These are phyloP conservation scores for Oxyteleia sp. DNA, from an alignment of 2,888 invertebrate genomes.

Conservation along the genomic window DNA sequence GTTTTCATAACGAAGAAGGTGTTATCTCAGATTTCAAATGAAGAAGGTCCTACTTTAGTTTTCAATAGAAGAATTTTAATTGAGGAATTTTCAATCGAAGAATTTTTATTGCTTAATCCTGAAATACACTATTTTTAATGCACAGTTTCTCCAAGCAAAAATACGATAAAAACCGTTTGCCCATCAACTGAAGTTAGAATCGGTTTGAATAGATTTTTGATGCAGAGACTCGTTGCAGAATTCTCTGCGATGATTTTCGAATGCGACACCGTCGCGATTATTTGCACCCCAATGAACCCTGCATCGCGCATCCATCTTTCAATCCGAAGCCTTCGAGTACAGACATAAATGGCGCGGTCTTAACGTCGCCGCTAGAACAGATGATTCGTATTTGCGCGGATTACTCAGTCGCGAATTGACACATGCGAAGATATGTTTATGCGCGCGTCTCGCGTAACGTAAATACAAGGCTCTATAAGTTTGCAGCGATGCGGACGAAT, in stretches of 20 bases:
- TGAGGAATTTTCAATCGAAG: too few relatives aligned
- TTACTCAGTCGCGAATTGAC: slow-evolving; percentile 60
- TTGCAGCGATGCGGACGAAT: slow-evolving; percentile 69
- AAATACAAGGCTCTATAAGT: slow-evolving; percentile 64
- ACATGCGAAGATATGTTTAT: slow-evolving; percentile 58
- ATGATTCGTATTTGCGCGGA: slow-evolving; percentile 50
- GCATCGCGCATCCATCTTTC: slow-evolving; percentile 12
- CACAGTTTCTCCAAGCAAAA: too few relatives aligned
- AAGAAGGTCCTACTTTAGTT: too few relatives aligned
- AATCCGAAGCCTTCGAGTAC: not conserved
- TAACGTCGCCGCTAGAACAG: slow-evolving; percentile 32
- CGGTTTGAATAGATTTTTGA: too few relatives aligned
- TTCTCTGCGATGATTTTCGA: slow-evolving; percentile 16
- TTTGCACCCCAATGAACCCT: slow-evolving; percentile 6
- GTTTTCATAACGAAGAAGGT: too few relatives aligned
- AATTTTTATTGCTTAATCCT: too few relatives aligned
- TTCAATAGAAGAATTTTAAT: too few relatives aligned
- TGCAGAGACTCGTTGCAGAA: too few relatives aligned
- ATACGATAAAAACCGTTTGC: too few relatives aligned
- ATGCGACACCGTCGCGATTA: not conserved
- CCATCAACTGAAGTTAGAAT: too few relatives aligned
- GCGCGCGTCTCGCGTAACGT: slow-evolving; percentile 38
- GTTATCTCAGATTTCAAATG: too few relatives aligned
- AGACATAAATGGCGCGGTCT: slow-evolving; percentile 23
- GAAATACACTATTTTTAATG: too few relatives aligned